A percentile compares a stretch with the other conserved stretches of the same genome.
These are phyloP conservation scores for Chrysemys picta DNA, from an alignment of 2,113 vertebrate species.

Conservation along the genomic window DNA sequence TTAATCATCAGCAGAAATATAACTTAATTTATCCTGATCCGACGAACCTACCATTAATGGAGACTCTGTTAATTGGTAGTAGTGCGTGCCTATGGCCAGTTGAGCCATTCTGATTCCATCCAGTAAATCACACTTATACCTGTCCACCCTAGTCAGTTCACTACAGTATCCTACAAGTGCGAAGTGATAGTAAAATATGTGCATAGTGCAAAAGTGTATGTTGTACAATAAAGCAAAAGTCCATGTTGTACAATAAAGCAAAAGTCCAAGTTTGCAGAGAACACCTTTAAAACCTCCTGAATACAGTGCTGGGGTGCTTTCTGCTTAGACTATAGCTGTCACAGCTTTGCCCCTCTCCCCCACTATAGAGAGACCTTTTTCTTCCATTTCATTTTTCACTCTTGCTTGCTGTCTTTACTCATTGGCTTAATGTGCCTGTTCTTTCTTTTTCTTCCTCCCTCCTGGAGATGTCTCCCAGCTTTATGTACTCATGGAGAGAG, in stretches of 20 bases:
- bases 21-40: not conserved
- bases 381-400: not conserved
- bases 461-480: not conserved
- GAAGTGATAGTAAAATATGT: not conserved
- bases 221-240: not conserved
- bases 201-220: not conserved
- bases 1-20: not conserved
- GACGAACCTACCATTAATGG: fast-evolving
- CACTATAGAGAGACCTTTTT: not conserved
- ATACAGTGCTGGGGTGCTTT: not conserved
- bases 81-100: fast-evolving
- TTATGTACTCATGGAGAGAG: not conserved
- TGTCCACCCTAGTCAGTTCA: not conserved
- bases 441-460: fast-evolving
- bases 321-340: not conserved
- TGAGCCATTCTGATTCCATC: not conserved
- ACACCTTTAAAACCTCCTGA: not conserved
- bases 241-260: not conserved
- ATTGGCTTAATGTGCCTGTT: not conserved
- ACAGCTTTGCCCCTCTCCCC: not conserved
- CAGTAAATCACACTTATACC: not conserved
- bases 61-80: not conserved
- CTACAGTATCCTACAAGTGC: not conserved
- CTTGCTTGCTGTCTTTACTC: not conserved
- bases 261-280: not conserved